These are phyloP conservation scores for Tamandua tetradactyla DNA, from an alignment of 2,797 vertebrate genomes.

Conservation along the genomic window DNA sequence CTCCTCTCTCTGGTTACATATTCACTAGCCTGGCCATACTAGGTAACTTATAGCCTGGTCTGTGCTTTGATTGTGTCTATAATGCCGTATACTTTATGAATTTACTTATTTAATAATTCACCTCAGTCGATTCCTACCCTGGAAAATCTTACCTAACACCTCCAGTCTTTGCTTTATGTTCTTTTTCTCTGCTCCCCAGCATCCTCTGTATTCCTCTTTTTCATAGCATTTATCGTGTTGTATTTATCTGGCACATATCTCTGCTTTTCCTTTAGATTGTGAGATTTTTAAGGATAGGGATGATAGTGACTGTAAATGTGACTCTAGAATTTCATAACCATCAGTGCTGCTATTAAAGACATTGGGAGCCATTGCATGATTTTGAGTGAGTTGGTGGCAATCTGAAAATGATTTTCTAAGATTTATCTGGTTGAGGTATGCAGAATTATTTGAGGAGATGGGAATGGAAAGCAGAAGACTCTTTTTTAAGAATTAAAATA, in stretches of 20 bases:
- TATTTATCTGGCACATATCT: constrained; percentile 42
- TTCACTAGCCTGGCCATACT: background rate
- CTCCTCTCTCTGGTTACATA: constrained; percentile 1
- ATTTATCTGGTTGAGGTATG: constrained; percentile 29
- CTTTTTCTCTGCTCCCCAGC: background rate
- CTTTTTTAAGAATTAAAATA: constrained; percentile 41
- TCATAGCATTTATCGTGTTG: constrained; percentile 25
- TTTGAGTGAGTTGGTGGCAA: constrained; percentile 13
- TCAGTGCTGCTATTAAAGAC: background rate
- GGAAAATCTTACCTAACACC: constrained; percentile 45
- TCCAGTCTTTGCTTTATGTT: constrained; percentile 44
- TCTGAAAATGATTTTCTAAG: constrained; percentile 49
- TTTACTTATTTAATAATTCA: constrained; percentile 45
- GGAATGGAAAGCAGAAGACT: background rate
- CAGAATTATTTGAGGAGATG: constrained; percentile 22
- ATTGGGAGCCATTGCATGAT: constrained; percentile 6
- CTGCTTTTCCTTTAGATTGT: background rate
- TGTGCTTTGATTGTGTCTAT: constrained; percentile 36
- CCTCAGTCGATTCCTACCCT: constrained; percentile 1
- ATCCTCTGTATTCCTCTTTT: background rate
- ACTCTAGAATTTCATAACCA: background rate
- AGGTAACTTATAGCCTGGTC: background rate
- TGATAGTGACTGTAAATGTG: background rate
- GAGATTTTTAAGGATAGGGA: constrained; percentile 8
- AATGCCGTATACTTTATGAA: constrained; percentile 28